phyloP scores from a whole-genome alignment of 2,113 vertebrate species.

The Erythrolamprus reginae region DNA sequence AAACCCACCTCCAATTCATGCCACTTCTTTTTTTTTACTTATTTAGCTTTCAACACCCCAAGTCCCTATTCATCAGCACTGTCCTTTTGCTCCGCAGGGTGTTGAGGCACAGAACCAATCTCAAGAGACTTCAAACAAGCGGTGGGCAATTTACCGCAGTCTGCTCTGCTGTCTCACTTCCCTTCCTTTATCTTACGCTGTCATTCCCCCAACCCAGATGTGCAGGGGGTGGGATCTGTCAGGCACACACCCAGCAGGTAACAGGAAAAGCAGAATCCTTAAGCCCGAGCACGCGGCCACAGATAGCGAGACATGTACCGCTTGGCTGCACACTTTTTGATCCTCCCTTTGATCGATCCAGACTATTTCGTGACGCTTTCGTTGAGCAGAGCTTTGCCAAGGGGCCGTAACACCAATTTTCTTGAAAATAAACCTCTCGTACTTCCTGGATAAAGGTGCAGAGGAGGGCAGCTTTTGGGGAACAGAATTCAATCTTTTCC shows the following conservation, averaged over 20 bases:
- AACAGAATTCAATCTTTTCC: constrained; percentile 24
- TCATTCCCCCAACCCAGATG: constrained; percentile 43
- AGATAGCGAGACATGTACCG: constrained; percentile 70
- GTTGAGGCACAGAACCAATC: constrained; percentile 21
- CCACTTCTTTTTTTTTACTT: constrained; percentile 17
- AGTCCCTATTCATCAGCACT: constrained; percentile 13
- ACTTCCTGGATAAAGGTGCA: not conserved
- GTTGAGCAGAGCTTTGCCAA: constrained; percentile 15
- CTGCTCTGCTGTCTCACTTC: constrained; percentile 40
- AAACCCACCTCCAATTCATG: not conserved
- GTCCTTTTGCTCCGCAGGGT: constrained; percentile 37
- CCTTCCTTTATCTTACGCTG: constrained; percentile 64
- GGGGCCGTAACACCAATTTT: not conserved
- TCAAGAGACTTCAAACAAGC: not conserved
- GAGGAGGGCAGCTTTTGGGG: not conserved
- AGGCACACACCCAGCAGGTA: constrained; percentile 69
- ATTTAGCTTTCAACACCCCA: constrained; percentile 31
- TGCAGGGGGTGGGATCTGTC: constrained; percentile 64
- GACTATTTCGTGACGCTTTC: constrained; percentile 28
- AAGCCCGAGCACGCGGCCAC: constrained; percentile 73
- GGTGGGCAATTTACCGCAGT: constrained; percentile 56
- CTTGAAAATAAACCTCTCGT: not conserved
- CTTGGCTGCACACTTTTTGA: constrained; percentile 42
- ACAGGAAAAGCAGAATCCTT: constrained; percentile 68
- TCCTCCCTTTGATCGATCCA: constrained; percentile 29